Evolutionary conservation across 53 echinoderm and acorn worm genomes (phyloP).

Genomic region (Apostichopus leukothele): DNA sequence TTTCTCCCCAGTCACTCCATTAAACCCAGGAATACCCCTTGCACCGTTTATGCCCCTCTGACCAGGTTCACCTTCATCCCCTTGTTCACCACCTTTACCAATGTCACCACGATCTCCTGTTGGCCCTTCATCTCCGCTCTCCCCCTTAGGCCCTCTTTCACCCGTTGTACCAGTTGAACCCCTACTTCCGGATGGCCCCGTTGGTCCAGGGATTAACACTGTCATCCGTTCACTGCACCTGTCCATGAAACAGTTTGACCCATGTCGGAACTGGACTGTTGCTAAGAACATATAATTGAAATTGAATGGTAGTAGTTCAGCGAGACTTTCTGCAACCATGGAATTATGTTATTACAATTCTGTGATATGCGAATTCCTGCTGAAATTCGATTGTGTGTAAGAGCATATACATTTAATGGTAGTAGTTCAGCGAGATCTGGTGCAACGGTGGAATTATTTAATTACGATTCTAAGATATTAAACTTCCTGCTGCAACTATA

Average conservation of each 20-base stretch:
- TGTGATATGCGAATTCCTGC: no score
- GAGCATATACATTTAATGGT: no score
- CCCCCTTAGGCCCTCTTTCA: constrained; percentile 22
- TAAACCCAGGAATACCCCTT: neutral
- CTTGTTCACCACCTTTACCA: neutral
- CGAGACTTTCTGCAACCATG: no score
- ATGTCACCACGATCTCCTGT: neutral
- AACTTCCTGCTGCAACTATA: neutral
- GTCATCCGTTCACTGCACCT: neutral
- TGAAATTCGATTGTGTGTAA: no score
- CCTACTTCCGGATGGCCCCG: neutral
- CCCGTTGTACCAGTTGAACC: constrained; percentile 1
- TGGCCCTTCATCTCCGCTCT: neutral
- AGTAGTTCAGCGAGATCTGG: no score
- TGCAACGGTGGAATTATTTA: no score
- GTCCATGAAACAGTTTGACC: neutral
- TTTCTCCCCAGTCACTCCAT: neutral
- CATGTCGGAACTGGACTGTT: neutral
- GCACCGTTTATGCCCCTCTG: neutral
- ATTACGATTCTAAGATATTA: no score
- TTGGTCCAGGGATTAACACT: neutral
- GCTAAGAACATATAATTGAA: no score
- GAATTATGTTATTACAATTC: no score
- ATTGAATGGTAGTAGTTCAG: no score
- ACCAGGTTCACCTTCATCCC: neutral